phyloP scores from a whole-genome alignment of 2,797 vertebrate species.

The Gallinago solitaria region DNA sequence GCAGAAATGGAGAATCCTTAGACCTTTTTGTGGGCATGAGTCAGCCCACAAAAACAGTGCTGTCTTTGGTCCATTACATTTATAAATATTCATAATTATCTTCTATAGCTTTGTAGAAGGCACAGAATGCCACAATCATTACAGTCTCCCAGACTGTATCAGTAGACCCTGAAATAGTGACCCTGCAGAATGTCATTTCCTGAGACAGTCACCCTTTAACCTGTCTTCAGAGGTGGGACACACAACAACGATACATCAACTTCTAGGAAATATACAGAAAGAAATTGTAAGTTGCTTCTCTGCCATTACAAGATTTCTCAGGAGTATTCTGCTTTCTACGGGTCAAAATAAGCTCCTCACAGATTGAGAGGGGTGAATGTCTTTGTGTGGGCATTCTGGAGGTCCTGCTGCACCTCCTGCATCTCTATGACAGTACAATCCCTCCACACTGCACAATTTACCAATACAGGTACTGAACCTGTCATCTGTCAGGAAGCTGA shows the following conservation, averaged over 20 bases:
- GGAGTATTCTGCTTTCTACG: background rate
- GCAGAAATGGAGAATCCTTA: background rate
- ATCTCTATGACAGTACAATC: background rate
- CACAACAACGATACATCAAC: background rate
- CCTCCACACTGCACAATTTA: background rate
- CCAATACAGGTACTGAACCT: background rate
- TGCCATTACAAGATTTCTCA: background rate
- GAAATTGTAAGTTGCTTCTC: background rate
- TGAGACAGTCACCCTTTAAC: background rate
- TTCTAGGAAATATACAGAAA: background rate
- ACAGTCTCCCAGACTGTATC: background rate
- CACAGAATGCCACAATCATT: background rate
- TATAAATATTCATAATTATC: background rate
- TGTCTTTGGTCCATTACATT: background rate
- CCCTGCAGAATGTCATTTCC: background rate
- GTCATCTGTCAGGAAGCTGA: background rate
- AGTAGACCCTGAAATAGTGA: background rate
- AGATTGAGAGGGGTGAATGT: background rate
- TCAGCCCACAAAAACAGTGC: background rate
- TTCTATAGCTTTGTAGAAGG: background rate
- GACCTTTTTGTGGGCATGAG: background rate
- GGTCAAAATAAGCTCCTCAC: background rate
- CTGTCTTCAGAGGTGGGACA: background rate
- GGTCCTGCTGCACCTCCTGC: background rate
- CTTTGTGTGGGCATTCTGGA: background rate